These are phyloP conservation scores for Chironomus tentans DNA, from an alignment of 2,888 invertebrate species.

Conservation along the genomic window DNA sequence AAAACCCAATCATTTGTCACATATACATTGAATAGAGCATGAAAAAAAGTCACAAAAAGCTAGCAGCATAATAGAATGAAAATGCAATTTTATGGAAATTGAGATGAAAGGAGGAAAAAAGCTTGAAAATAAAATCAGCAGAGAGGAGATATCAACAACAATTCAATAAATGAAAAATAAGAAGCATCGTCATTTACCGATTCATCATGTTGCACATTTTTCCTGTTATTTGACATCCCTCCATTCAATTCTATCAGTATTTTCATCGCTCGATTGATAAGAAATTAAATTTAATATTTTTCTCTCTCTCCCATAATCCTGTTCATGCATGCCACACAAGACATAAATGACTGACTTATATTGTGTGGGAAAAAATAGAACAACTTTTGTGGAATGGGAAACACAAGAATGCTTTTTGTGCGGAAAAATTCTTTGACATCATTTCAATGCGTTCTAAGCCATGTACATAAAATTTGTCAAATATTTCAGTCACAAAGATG, in stretches of 20 bases:
- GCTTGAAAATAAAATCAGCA: too few species aligned
- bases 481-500: not conserved
- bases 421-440: not conserved
- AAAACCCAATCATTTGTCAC: slow-evolving; percentile 24
- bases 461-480: not conserved
- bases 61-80: too few species aligned
- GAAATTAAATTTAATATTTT: not conserved
- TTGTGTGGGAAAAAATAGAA: not conserved
- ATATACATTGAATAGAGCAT: not conserved
- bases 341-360: not conserved
- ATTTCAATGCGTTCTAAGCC: not conserved
- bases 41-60: not conserved
- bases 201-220: not conserved
- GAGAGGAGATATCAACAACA: not conserved
- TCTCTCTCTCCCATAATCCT: not conserved
- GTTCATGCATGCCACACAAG: too few species aligned
- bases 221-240: not conserved
- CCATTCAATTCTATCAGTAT: too few species aligned
- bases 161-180: not conserved
- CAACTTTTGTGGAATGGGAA: not conserved
- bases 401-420: not conserved
- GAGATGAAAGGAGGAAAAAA: not conserved
- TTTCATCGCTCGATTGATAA: too few species aligned
- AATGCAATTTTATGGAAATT: not conserved
- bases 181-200: not conserved